Percentiles rank a stretch among this genome's conserved stretches.
Conservation (phyloP, 1,140 invertebrate species). For the Latrodectus geometricus region DNA sequence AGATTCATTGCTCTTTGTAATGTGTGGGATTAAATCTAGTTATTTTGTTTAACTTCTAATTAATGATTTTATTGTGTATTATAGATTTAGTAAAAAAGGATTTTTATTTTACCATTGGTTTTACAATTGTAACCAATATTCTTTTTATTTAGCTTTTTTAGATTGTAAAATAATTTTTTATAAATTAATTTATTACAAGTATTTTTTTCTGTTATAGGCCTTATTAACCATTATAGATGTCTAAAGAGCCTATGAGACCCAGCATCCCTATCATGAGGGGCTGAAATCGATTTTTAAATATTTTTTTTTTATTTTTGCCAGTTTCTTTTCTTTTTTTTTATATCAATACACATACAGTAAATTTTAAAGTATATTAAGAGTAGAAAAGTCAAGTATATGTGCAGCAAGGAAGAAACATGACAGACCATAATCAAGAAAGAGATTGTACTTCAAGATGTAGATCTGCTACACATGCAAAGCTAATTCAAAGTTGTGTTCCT, state of each 20-base stretch:
- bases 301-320: slow-evolving; percentile 68
- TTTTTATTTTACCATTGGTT: too few species aligned
- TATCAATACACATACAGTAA: slow-evolving; percentile 69
- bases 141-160: background rate
- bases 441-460: slow-evolving; percentile 56
- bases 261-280: slow-evolving; percentile 34
- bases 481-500: slow-evolving; percentile 32
- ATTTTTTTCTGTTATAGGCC: slow-evolving; percentile 32
- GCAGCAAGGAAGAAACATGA: too few species aligned
- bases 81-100: too few species aligned
- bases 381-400: too few species aligned
- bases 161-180: background rate
- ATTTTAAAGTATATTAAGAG: background rate
- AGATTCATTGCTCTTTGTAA: too few species aligned
- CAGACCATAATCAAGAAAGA: background rate
- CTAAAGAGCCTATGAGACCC: background rate
- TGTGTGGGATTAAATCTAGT: too few species aligned
- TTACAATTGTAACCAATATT: background rate
- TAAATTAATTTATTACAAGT: background rate
- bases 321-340: slow-evolving; percentile 81
- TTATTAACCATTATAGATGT: slow-evolving; percentile 32
- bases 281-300: slow-evolving; percentile 49
- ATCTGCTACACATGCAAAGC: slow-evolving; percentile 43
- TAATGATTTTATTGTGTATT: too few species aligned
- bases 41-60: too few species aligned